Conservation (phyloP, 1,140 invertebrate species). For the Aphis craccivora region DNA sequence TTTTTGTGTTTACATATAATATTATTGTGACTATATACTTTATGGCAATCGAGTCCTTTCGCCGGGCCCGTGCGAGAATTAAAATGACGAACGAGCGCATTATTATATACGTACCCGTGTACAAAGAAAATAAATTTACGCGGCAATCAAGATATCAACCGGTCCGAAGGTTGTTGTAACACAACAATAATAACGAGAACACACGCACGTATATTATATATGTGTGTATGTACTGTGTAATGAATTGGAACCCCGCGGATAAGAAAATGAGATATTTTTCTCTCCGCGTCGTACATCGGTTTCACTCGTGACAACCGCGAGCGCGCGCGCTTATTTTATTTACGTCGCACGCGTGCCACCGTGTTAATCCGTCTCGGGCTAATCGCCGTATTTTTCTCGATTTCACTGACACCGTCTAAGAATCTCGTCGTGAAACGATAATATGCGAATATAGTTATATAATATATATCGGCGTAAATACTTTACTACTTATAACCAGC, state of each 20-base stretch:
- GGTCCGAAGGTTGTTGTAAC: constrained; percentile 45
- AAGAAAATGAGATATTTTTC: constrained; percentile 55
- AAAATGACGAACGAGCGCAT: background rate
- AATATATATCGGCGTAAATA: background rate
- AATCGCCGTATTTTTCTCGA: background rate
- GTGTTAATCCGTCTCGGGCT: background rate
- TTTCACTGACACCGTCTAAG: background rate
- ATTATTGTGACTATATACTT: background rate
- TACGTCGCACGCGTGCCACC: background rate
- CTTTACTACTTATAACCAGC: background rate
- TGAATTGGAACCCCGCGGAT: constrained; percentile 51
- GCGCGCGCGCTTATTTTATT: background rate
- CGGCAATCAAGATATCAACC: constrained; percentile 27
- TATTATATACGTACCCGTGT: background rate
- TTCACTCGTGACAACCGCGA: constrained; percentile 21
- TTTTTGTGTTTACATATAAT: constrained; percentile 31
- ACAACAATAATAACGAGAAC: constrained; percentile 47
- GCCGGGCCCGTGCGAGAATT: background rate
- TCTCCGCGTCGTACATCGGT: constrained; percentile 15
- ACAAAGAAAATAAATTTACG: constrained; percentile 10
- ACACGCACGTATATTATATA: background rate
- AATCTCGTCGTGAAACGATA: background rate
- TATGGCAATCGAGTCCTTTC: background rate
- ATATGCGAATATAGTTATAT: background rate
- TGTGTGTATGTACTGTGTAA: background rate